Evolutionary conservation across 2,797 vertebrate species (phyloP).

Genomic region (Carduelis carduelis): DNA sequence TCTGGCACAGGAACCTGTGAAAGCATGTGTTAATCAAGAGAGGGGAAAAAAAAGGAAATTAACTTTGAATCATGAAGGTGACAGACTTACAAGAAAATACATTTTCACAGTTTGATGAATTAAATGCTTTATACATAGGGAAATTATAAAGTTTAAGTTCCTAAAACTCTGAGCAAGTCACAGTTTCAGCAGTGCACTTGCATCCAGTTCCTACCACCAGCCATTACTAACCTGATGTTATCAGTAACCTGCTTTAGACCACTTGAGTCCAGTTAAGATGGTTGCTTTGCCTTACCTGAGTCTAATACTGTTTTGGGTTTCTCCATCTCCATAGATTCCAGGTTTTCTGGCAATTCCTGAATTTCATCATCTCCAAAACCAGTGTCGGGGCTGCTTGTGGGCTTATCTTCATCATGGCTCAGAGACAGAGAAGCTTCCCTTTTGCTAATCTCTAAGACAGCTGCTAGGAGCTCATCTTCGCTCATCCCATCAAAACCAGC

Average conservation of each 20-base stretch:
- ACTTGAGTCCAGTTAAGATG: not conserved
- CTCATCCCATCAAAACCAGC: conserved; percentile 84
- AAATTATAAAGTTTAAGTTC: not conserved
- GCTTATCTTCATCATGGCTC: conserved; percentile 79
- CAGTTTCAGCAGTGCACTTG: not conserved
- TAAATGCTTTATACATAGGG: not conserved
- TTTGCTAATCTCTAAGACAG: conserved; percentile 91
- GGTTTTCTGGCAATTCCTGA: conserved; percentile 85
- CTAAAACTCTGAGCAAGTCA: not conserved
- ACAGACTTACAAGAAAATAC: not conserved
- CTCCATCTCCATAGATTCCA: conserved; percentile 83
- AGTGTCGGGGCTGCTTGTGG: conserved; percentile 93
- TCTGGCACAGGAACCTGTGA: not conserved
- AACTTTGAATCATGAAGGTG: not conserved
- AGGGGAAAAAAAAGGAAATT: not conserved
- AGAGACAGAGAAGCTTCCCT: conserved; percentile 80
- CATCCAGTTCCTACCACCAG: not conserved
- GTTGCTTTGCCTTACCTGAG: conserved; percentile 60
- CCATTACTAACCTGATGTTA: not conserved
- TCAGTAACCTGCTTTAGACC: not conserved
- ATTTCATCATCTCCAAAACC: conserved; percentile 91
- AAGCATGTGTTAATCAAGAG: not conserved
- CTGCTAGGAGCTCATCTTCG: conserved; percentile 92
- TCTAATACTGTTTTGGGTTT: conserved; percentile 79
- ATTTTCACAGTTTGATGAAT: not conserved